Conservation (phyloP, 2,888 invertebrate genomes). For the Noctuana brunneofusca region DNA sequence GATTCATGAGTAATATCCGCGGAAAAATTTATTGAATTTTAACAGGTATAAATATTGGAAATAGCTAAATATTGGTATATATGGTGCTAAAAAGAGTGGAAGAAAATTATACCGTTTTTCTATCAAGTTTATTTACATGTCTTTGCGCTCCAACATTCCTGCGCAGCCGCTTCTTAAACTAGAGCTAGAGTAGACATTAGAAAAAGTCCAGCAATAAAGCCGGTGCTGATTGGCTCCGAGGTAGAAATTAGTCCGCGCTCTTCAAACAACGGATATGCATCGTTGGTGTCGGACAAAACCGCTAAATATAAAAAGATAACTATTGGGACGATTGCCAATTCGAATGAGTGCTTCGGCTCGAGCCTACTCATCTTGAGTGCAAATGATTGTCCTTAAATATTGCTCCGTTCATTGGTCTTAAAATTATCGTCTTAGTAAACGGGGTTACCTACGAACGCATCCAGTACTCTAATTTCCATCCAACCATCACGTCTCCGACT, state of each 20-base stretch:
- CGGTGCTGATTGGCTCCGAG: slow-evolving; percentile 18
- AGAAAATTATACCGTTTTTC: no score
- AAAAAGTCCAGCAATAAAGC: slow-evolving; percentile 27
- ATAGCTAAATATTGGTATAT: no score
- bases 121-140: slow-evolving; percentile 4
- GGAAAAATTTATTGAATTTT: no score
- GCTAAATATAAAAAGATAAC: slow-evolving; percentile 33
- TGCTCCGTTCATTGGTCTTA: slow-evolving; percentile 14
- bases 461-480: slow-evolving; percentile 10
- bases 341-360: slow-evolving; percentile 18
- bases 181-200: neutral
- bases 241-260: slow-evolving; percentile 30
- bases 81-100: no score
- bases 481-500: slow-evolving; percentile 32
- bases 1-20: no score
- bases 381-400: slow-evolving; percentile 29
- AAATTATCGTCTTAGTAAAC: slow-evolving; percentile 27
- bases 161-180: slow-evolving; percentile 16
- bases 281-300: slow-evolving; percentile 30
- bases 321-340: slow-evolving; percentile 34
- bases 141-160: slow-evolving; percentile 21
- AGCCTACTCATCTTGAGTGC: slow-evolving; percentile 23
- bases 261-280: slow-evolving; percentile 32
- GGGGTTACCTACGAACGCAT: slow-evolving; percentile 23
- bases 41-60: no score